These are phyloP conservation scores for Ochotona princeps DNA, from an alignment of 2,113 vertebrate species.

Conservation along the genomic window DNA sequence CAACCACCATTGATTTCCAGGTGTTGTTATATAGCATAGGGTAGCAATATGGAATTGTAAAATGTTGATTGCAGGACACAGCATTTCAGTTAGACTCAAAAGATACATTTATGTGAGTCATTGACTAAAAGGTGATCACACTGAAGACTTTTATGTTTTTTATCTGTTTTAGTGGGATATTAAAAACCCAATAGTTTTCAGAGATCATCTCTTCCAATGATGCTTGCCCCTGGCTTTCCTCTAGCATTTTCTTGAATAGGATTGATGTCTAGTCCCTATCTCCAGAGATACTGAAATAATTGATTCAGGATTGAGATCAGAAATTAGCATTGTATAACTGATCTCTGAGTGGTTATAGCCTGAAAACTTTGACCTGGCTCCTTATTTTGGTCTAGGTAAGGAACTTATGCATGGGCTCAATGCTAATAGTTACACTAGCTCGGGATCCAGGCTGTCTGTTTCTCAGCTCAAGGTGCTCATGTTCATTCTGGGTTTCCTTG, in stretches of 20 bases:
- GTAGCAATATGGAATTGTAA: too few species aligned
- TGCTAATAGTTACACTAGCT: neutral
- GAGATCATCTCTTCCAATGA: neutral
- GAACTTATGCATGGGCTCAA: neutral
- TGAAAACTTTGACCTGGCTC: neutral
- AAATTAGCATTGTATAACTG: neutral
- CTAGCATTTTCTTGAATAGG: conserved; percentile 27
- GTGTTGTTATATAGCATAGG: too few species aligned
- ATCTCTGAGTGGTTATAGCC: neutral
- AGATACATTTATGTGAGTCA: too few species aligned
- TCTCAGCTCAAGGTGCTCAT: neutral
- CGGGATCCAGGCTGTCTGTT: neutral
- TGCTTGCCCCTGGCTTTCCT: neutral
- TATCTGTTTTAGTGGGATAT: neutral
- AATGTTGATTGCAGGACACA: too few species aligned
- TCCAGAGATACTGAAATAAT: neutral
- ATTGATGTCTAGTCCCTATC: neutral
- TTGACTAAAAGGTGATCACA: too few species aligned
- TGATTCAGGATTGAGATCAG: neutral
- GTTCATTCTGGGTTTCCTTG: neutral
- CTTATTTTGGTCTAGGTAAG: neutral
- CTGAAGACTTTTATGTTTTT: neutral
- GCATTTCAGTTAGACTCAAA: too few species aligned
- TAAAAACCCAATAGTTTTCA: neutral
- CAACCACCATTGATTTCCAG: too few species aligned